Base-by-base conservation (phyloP, 2,888 invertebrate species). In the Pollenia griseotomentosa region DNA sequence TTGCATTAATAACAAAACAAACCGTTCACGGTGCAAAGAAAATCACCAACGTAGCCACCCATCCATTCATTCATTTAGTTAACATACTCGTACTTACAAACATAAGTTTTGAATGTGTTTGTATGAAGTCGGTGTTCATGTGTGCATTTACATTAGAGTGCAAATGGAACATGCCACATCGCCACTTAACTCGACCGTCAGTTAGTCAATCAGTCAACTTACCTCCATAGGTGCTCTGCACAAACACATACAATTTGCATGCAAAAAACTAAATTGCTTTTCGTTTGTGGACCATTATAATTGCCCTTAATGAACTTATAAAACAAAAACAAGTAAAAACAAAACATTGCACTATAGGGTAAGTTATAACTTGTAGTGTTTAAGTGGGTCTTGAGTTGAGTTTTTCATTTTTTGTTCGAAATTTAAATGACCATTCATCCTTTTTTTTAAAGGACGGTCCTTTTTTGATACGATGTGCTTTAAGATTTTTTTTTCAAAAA, bases 281-380 rank as follows among this genome's bases (percentile, higher is more conserved):
- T 59, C 71, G 71, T 73, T 44, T 57, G 74, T 74, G 81, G 81
- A 74, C 81, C 81, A 74, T 74, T 82, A 66, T 82, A 82, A 82
- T 82, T 82, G 74, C 81, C 33, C 66, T 66, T 82, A 82, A 82
- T 82, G 81, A 57, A 81, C 74, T 70, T 44, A 33, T 33, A 63
- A 51, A 73, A 65, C 11, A 71, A 63, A 40, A 51, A 79, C 55
- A 61, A 79, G 14, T 40, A 33, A 59, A 19, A 48, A 70, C 23
- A 23, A 23, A 23, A 23, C 23, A 23, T 23, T 23, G 23, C 23
- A 23, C 23, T 23, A 23, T 23, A 23, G 23, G 23, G 23, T 23
- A 23, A 23, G 23, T 23, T 23, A 2, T 23, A 2, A 2, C 2
- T 23, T 23, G 23, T 23, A 23, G 23, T 2, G 23, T 23, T 23